phyloP scores from a whole-genome alignment of 2,888 invertebrate genomes.

The Eupithecia subfuscata region DNA sequence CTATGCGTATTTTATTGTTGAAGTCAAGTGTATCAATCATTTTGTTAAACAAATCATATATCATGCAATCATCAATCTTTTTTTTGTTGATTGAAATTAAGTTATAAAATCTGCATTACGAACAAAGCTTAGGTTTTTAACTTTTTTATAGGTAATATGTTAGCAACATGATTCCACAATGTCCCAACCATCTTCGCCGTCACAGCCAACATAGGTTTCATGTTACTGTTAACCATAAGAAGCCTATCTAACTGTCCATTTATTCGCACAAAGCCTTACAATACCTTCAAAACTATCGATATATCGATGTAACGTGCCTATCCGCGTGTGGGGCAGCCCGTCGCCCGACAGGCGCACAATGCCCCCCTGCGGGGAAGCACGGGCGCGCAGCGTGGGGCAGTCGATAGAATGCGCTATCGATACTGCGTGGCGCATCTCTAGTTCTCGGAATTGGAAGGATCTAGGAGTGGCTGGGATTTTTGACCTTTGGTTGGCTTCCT shows the following conservation, averaged over 20 bases:
- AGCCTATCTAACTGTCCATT: constrained; percentile 6
- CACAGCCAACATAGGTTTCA: background rate
- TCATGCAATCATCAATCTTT: too few relatives aligned
- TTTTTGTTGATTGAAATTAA: too few relatives aligned
- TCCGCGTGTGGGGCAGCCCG: constrained; percentile 69
- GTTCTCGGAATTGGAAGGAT: constrained; percentile 26
- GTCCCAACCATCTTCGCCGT: background rate
- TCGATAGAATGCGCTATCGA: constrained; percentile 33
- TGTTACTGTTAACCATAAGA: background rate
- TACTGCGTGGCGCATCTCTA: constrained; percentile 33
- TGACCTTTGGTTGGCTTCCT: constrained; percentile 9
- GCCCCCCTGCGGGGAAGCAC: constrained; percentile 65
- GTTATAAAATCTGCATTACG: too few relatives aligned
- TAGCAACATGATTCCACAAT: background rate
- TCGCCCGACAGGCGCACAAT: constrained; percentile 71
- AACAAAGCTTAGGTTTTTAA: too few relatives aligned
- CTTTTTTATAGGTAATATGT: background rate
- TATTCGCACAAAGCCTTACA: constrained; percentile 12
- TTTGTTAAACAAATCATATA: too few relatives aligned
- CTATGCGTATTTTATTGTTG: too few relatives aligned
- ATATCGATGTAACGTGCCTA: constrained; percentile 41
- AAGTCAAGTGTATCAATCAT: too few relatives aligned
- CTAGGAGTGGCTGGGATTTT: background rate
- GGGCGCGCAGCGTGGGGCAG: constrained; percentile 45
- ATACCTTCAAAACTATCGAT: constrained; percentile 38